phyloP scores from a whole-genome alignment of 2,113 vertebrate genomes.

The Ailurus styani region DNA sequence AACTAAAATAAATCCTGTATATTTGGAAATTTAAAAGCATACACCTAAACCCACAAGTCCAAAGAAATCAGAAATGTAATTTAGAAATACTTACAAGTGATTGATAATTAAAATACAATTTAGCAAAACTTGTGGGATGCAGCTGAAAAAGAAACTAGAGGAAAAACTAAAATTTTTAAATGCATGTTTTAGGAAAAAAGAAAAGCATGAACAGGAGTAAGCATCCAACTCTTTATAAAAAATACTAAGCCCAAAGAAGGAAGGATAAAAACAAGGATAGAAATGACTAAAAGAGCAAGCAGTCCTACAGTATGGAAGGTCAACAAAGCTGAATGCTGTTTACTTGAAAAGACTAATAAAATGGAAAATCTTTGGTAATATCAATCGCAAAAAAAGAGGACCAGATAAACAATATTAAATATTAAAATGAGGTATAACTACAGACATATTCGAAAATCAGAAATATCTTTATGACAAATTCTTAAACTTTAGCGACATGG shows the following conservation, averaged over 20 bases:
- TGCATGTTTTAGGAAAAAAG: background rate
- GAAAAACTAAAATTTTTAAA: background rate
- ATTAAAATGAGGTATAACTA: background rate
- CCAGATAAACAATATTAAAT: background rate
- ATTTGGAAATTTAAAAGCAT: constrained; percentile 8
- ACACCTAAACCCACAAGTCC: background rate
- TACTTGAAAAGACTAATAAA: constrained; percentile 23
- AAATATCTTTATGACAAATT: background rate
- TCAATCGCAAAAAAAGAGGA: background rate
- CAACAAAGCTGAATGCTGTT: background rate
- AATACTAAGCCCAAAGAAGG: background rate
- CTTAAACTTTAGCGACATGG: background rate
- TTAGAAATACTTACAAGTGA: background rate
- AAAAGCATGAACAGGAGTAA: constrained; percentile 9
- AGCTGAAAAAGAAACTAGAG: background rate
- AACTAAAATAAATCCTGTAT: background rate
- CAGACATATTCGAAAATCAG: background rate
- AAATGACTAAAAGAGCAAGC: background rate
- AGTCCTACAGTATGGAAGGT: background rate
- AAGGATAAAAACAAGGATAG: background rate
- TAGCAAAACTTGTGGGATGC: background rate
- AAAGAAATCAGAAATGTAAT: background rate
- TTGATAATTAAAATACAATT: background rate
- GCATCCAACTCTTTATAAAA: background rate
- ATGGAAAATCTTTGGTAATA: background rate